Evolutionary conservation across 1,140 invertebrate genomes (phyloP).

Genomic region (Drosophila pectinifera): DNA sequence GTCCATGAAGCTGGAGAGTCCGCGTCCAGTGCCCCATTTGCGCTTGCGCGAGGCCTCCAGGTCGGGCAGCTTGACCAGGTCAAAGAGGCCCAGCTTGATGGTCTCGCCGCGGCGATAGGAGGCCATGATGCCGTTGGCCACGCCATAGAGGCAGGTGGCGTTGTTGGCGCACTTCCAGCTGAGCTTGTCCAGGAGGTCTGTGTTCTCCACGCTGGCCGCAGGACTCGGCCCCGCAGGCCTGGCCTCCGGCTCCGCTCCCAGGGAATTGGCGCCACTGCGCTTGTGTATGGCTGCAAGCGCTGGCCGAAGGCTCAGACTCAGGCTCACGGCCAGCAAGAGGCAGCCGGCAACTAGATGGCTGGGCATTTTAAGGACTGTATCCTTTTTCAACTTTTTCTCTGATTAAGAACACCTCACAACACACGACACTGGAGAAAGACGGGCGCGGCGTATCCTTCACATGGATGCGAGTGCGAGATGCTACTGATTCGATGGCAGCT

Average conservation of each 20-base stretch:
- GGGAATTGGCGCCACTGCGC: slow-evolving; percentile 62
- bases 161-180: slow-evolving; percentile 84
- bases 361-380: slow-evolving; percentile 39
- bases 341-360: slow-evolving; percentile 52
- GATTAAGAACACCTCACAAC: slow-evolving; percentile 30
- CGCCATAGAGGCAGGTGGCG: slow-evolving; percentile 71
- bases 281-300: slow-evolving; percentile 60
- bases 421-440: slow-evolving; percentile 54
- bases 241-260: slow-evolving; percentile 25
- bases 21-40: slow-evolving; percentile 71
- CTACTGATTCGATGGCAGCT: slow-evolving; percentile 53
- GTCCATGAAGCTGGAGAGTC: slow-evolving; percentile 73
- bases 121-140: slow-evolving; percentile 69
- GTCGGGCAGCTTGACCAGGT: slow-evolving; percentile 72
- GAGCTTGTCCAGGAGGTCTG: slow-evolving; percentile 74
- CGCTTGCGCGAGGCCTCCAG: slow-evolving; percentile 54
- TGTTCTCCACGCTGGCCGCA: slow-evolving; percentile 55
- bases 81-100: slow-evolving; percentile 79
- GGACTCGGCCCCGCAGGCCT: slow-evolving; percentile 27
- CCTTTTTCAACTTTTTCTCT: slow-evolving; percentile 2
- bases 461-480: slow-evolving; percentile 51
- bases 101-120: slow-evolving; percentile 76
- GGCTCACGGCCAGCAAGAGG: slow-evolving; percentile 52
- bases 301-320: slow-evolving; percentile 22
- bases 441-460: slow-evolving; percentile 74